These are phyloP conservation scores for Nerophis ophidion DNA, from an alignment of 2,113 vertebrate species.

Conservation along the genomic window DNA sequence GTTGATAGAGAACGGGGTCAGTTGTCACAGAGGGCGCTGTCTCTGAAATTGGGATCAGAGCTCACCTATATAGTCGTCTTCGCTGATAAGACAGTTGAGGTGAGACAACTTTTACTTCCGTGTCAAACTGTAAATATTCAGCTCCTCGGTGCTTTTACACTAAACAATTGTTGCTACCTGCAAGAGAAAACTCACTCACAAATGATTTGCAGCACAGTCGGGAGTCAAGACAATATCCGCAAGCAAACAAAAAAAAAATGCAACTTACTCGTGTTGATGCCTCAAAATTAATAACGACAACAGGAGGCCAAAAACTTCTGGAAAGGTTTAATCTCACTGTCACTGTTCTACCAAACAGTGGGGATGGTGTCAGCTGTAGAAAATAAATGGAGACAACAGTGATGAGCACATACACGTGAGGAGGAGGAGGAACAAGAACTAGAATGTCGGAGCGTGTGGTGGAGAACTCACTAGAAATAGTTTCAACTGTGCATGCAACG, in stretches of 20 bases:
- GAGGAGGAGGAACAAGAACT: constrained; percentile 5
- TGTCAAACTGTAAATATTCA: no score
- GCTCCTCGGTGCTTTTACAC: no score
- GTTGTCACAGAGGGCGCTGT: no score
- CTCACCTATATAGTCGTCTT: no score
- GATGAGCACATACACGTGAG: background rate
- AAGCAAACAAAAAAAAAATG: background rate
- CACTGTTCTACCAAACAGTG: constrained; percentile 60
- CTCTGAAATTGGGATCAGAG: no score
- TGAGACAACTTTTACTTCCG: no score
- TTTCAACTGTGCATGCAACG: constrained; percentile 41
- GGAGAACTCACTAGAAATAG: constrained; percentile 23
- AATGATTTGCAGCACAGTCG: no score
- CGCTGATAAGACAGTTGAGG: no score
- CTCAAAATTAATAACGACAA: constrained; percentile 16
- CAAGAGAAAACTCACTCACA: no score
- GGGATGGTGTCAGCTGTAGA: constrained; percentile 47
- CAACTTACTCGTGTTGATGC: background rate
- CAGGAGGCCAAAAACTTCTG: constrained; percentile 47
- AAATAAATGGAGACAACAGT: constrained; percentile 20
- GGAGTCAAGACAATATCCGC: background rate
- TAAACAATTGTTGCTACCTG: no score
- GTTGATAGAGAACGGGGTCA: no score
- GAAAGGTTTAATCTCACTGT: constrained; percentile 63
- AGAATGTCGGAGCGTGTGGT: constrained; percentile 18